Base-by-base conservation (phyloP, 2,888 invertebrate species). In the Drosophila siamana region DNA sequence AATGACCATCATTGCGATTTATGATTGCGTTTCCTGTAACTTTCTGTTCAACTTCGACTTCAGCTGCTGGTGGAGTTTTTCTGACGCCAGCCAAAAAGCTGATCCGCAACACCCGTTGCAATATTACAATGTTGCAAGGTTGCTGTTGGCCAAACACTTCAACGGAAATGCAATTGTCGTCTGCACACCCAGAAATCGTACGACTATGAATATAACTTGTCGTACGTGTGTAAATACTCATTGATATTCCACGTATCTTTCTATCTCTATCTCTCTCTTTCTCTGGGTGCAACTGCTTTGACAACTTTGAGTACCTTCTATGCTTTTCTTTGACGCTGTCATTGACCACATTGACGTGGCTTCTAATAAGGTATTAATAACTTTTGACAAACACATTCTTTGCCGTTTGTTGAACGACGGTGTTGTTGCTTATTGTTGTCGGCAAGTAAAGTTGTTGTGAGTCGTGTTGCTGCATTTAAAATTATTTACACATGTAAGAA, bases 291-390 rank as follows among this genome's bases (percentile, higher is more conserved):
- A n/a, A n/a, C n/a, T n/a, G n/a, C 33, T 36, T 13, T 36, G 5
- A 13, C 36, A 13, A 36, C 36, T 9, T n/a, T 6, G 40, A 16
- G 19, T 52, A 48, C 33, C 33, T 60, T 46, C 4, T 30, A 22
- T 38, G 57, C 4, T 47, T 50, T 43, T 67, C 48, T 51, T 52
- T 40, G 26, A 40, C 47, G 13, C 28, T 71, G 74, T 72, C 72
- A 72, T 52, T 55, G 67, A 28, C 62, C 61, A 74, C 61, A 62
- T 50, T 55, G 52, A 46, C 47, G 63, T 57, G 65, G 70, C 86
- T 69, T 87, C 88, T 88, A 88, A 85, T 85, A 89, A 81, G 89
- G 82, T 76, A 85, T 88, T 85, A 89, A 84, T 85, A 87, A 74
- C 81, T 84, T 74, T 74, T 81, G 72, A 67, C 84, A 66, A 78